phyloP scores from a whole-genome alignment of 2,888 invertebrate species.

The Xestobium rufovillosum region DNA sequence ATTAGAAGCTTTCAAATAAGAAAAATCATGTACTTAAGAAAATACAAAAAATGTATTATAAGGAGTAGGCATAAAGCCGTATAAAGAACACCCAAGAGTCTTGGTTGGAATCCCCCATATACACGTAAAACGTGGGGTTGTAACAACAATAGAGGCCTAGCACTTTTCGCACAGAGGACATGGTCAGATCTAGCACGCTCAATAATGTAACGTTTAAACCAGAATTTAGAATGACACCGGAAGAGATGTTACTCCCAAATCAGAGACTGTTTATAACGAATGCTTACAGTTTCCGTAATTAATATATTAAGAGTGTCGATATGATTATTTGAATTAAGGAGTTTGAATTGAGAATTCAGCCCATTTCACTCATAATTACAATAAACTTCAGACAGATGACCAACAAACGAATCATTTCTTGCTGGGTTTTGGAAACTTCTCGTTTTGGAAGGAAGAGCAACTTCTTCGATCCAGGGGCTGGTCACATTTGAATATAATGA shows the following conservation, averaged over 20 bases:
- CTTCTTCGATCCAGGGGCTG: conserved; percentile 77
- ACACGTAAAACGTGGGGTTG: no score
- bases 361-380: conserved; percentile 77
- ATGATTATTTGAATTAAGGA: conserved; percentile 83
- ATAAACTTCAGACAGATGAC: conserved; percentile 51
- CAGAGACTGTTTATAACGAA: conserved; percentile 55
- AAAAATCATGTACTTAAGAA: no score
- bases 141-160: conserved; percentile 61
- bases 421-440: conserved; percentile 84
- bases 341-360: conserved; percentile 78
- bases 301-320: conserved; percentile 74
- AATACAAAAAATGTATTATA: no score
- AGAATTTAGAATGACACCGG: conserved; percentile 61
- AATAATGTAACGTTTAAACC: conserved; percentile 72
- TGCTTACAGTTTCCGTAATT: conserved; percentile 67
- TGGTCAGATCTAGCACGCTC: conserved; percentile 72
- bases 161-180: conserved; percentile 74
- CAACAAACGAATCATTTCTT: conserved; percentile 58
- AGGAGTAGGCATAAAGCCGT: no score
- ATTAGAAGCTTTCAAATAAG: no score
- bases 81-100: no score
- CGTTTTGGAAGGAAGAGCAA: conserved; percentile 85
- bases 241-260: conserved; percentile 66
- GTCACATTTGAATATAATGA: conserved; percentile 88
- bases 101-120: no score